These are phyloP conservation scores for Apogon talboti DNA, from an alignment of 2,797 vertebrate species.

Conservation along the genomic window DNA sequence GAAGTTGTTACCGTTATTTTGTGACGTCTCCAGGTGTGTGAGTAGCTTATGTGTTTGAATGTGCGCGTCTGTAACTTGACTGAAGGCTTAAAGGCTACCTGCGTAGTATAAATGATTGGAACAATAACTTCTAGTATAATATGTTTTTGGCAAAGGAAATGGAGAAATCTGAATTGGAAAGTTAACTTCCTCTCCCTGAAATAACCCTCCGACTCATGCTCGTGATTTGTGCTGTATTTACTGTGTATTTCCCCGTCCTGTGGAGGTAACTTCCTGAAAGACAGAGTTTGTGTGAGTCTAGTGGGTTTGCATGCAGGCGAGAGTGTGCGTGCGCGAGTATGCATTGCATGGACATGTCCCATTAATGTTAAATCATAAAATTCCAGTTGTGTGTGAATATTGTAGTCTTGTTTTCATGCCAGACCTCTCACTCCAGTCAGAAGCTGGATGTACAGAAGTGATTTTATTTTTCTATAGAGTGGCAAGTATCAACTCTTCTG, in stretches of 20 bases:
- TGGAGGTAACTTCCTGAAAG: slow-evolving; percentile 3
- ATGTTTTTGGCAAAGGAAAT: slow-evolving; percentile 6
- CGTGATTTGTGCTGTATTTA: slow-evolving; percentile 27
- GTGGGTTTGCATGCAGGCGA: not conserved
- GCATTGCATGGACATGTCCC: slow-evolving; percentile 39
- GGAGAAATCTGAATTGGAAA: slow-evolving; percentile 24
- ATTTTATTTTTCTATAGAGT: slow-evolving; percentile 79
- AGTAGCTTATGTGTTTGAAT: not conserved
- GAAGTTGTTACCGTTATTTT: not conserved
- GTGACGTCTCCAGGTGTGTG: not conserved
- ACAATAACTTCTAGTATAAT: not conserved
- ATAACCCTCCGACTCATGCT: slow-evolving; percentile 20
- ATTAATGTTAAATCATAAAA: slow-evolving; percentile 20
- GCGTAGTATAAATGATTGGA: not conserved
- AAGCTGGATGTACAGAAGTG: slow-evolving; percentile 63
- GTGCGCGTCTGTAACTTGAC: not conserved
- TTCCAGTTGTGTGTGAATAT: slow-evolving; percentile 25
- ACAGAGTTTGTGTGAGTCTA: slow-evolving; percentile 6
- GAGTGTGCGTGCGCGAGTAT: not conserved
- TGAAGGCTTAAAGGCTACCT: not conserved
- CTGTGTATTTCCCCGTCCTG: slow-evolving; percentile 6
- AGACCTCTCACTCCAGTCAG: slow-evolving; percentile 53
- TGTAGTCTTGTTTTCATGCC: slow-evolving; percentile 47
- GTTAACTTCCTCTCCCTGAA: slow-evolving; percentile 27
- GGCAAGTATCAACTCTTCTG: slow-evolving; percentile 55